These are phyloP conservation scores for Ochropacha duplaris DNA, from an alignment of 2,888 invertebrate species.

Conservation along the genomic window DNA sequence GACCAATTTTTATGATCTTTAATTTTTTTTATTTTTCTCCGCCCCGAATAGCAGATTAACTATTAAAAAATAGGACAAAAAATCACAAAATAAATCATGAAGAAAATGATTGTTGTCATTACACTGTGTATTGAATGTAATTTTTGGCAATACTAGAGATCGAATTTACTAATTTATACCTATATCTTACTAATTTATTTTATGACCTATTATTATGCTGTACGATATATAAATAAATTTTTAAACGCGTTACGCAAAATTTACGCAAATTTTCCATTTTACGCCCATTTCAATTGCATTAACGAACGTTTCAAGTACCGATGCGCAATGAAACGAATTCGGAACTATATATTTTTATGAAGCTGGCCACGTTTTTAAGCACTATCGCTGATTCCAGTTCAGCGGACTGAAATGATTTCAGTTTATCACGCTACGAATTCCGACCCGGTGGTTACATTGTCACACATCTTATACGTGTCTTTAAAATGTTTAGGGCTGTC, in stretches of 20 bases:
- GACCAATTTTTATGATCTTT: too few relatives aligned
- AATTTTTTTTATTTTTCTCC: too few relatives aligned
- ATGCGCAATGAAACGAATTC: slow-evolving; percentile 7
- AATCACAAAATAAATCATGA: too few relatives aligned
- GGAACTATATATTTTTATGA: slow-evolving; percentile 35
- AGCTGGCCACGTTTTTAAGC: slow-evolving; percentile 32
- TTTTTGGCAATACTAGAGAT: too few relatives aligned
- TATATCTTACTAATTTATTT: too few relatives aligned
- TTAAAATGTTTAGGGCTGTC: slow-evolving; percentile 15
- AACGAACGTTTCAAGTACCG: neutral
- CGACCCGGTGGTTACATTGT: slow-evolving; percentile 35
- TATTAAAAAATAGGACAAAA: too few relatives aligned
- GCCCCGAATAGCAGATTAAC: too few relatives aligned
- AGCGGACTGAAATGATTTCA: slow-evolving; percentile 37
- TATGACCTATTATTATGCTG: too few relatives aligned
- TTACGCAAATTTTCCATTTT: neutral
- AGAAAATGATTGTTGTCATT: too few relatives aligned
- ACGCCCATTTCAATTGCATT: neutral
- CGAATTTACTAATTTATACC: too few relatives aligned
- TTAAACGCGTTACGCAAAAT: neutral
- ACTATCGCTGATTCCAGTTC: slow-evolving; percentile 52
- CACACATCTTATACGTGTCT: slow-evolving; percentile 32
- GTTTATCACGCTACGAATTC: slow-evolving; percentile 31
- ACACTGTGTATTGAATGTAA: too few relatives aligned
- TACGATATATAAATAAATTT: neutral